Conservation (phyloP, 2,113 vertebrate genomes). For the Cricetomys ansorgei region DNA sequence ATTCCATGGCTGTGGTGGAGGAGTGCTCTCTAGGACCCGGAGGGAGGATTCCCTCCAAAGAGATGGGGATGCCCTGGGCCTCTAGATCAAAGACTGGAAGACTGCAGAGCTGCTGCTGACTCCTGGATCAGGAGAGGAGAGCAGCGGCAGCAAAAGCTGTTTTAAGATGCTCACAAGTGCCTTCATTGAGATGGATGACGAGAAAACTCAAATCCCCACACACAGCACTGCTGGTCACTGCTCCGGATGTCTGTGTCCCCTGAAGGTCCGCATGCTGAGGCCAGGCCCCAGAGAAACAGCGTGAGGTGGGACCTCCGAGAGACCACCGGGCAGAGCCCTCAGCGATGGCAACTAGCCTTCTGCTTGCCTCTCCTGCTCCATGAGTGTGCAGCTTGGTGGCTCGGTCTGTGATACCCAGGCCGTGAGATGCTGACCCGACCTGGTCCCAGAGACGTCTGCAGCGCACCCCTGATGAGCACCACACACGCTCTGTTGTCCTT, state of each 20-base stretch:
- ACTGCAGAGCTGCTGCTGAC: not conserved
- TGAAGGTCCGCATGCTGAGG: no score
- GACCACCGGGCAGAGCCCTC: not conserved
- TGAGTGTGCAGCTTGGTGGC: no score
- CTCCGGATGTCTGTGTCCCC: not conserved
- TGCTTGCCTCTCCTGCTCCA: not conserved
- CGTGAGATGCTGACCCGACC: not conserved
- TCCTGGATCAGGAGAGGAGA: not conserved
- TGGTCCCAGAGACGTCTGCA: not conserved
- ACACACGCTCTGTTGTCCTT: not conserved
- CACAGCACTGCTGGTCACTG: accelerated
- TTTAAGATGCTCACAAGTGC: no score
- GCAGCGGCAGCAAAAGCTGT: not conserved
- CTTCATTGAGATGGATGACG: no score
- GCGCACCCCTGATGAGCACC: not conserved
- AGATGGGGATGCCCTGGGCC: not conserved
- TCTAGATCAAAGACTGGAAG: not conserved
- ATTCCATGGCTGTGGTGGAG: not conserved
- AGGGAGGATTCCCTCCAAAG: no score
- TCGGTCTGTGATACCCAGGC: not conserved
- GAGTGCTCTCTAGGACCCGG: accelerated
- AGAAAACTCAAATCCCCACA: not conserved
- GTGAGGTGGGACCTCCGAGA: not conserved
- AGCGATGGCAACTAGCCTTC: not conserved
- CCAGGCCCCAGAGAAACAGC: no score